Evolutionary conservation across 2,113 vertebrate genomes (phyloP), one percentile per base, ranked within the genome.

Genomic region (Haemorhous mexicanus): DNA sequence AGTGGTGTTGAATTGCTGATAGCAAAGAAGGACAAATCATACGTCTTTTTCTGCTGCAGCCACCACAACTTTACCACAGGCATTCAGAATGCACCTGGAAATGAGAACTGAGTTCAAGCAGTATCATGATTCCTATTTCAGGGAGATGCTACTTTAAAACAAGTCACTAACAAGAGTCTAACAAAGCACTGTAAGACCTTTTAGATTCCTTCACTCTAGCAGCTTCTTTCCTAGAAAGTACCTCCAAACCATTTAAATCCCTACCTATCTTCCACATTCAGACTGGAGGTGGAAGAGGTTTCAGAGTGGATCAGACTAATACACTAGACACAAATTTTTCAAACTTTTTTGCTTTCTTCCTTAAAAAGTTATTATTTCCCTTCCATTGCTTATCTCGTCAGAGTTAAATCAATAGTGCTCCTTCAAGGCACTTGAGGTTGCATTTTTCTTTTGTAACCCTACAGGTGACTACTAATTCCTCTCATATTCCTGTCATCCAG

Each of bases 151-250:
- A 26, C 49, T 78, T 87, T 84, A 90, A 67, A 92, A 70, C 4
- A 43, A 72, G 44, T 64, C 46, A 47, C 35, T 53, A 37, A 24
- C 12, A 73, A 11, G 20, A 78, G 24, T 24, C 23, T 27, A 55
- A 70, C 33, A 18, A 47, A 88, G 35, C 43, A 41, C 19, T 64
- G 14, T 4, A 19, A 90, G 30, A 67, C 18, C 9, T 78, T 90
- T 90, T 49, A 63, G 59, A 84, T 52, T 6, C 14, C 8, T 8
- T 78, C 41, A 52, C 26, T 43, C 41, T 8, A 21, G 33, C 49
- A 93, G 37, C 47, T 85, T 32, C 23, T n/a, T 93, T 92, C 90
- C 93, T 93, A 61, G 56, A 93, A 75, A 89, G 85, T 63, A 81
- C 12, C 11, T 69, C 33, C 64, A 88, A 69, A 61, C 3, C 6